These are phyloP conservation scores for Microctenopoma lineatum DNA, from an alignment of 2,797 vertebrate genomes.

Conservation along the genomic window DNA sequence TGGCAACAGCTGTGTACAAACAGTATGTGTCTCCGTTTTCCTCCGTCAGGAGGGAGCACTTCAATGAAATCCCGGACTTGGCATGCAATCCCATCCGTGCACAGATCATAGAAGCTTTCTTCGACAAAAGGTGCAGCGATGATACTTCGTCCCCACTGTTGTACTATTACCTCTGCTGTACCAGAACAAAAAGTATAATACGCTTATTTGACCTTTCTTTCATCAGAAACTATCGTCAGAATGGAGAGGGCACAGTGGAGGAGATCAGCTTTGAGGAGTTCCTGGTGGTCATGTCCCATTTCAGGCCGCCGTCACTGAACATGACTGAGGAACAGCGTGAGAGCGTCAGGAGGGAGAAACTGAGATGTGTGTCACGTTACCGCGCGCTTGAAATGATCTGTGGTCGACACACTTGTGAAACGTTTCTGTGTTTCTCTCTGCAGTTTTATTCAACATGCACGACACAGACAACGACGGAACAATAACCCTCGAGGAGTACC, in stretches of 20 bases:
- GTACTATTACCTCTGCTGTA: no score
- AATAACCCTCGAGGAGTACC: slow-evolving; percentile 94
- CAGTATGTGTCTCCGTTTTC: background rate
- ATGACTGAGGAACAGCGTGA: slow-evolving; percentile 88
- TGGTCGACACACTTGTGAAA: background rate
- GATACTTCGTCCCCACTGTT: background rate
- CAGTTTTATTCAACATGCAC: slow-evolving; percentile 98
- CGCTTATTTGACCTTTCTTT: background rate
- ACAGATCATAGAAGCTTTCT: slow-evolving; percentile 93
- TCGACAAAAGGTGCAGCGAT: slow-evolving; percentile 87
- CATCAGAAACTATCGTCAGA: slow-evolving; percentile 87
- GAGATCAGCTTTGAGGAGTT: slow-evolving; percentile 96
- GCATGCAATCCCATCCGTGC: slow-evolving; percentile 90
- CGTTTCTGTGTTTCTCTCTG: slow-evolving; percentile 19
- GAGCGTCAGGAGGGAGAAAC: slow-evolving; percentile 87
- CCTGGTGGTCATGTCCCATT: slow-evolving; percentile 93
- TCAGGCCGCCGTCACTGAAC: slow-evolving; percentile 87
- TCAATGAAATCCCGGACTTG: slow-evolving; percentile 88
- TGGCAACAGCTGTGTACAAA: background rate
- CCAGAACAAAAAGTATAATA: no score
- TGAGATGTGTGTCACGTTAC: slow-evolving; percentile 85
- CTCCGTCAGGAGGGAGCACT: slow-evolving; percentile 83
- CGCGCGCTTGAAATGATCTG: background rate
- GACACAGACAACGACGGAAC: slow-evolving; percentile 95
- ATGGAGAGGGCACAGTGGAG: slow-evolving; percentile 71